Base-by-base conservation (phyloP, 2,888 invertebrate species). In the Agrotis puta region DNA sequence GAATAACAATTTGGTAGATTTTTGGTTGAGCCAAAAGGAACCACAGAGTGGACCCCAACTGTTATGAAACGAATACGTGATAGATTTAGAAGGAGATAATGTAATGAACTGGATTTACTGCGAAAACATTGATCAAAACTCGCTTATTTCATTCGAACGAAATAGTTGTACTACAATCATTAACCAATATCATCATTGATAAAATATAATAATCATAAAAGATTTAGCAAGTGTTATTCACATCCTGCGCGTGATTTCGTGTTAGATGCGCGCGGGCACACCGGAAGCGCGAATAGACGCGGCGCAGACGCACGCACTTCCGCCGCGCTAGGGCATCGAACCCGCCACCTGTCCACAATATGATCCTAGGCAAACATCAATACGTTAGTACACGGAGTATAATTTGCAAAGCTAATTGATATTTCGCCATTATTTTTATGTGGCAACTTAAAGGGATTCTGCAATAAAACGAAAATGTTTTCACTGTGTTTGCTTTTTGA, bases 261-360 rank as follows among this genome's bases (percentile, higher is more conserved):
- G 89, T 85, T 88, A 89, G 89, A 89, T 89, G 92, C 90, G 89
- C 90, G 87, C 84, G 87, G 85, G 89, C 89, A 85, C 90, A 89
- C 89, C 94, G 95, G 95, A 95, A 94, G 92, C 91, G 95, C 94
- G 93, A 93, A 95, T 94, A 95, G 95, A 95, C 95, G 92, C 89
- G 91, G 88, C 92, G 91, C 92, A 95, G 95, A 96, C 95, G 92
- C 93, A 95, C 94, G 95, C 93, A 93, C 91, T 94, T 95, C 95
- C 95, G 94, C 85, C 89, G 88, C 87, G 85, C 87, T 85, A 91
- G 95, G 95, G 81, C 95, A 89, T 89, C 94, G 94, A 94, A 92
- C 94, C 89, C 89, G 87, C 88, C 94, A 94, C 94, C 93, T 94
- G 94, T 89, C 89, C 86, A 74, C 79, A 74, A 80, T 84, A 85